A percentile compares a stretch with the other conserved stretches of the same genome.
Evolutionary conservation across 1,140 invertebrate species (phyloP).

Genomic region (Aphelinus atriplicis): DNA sequence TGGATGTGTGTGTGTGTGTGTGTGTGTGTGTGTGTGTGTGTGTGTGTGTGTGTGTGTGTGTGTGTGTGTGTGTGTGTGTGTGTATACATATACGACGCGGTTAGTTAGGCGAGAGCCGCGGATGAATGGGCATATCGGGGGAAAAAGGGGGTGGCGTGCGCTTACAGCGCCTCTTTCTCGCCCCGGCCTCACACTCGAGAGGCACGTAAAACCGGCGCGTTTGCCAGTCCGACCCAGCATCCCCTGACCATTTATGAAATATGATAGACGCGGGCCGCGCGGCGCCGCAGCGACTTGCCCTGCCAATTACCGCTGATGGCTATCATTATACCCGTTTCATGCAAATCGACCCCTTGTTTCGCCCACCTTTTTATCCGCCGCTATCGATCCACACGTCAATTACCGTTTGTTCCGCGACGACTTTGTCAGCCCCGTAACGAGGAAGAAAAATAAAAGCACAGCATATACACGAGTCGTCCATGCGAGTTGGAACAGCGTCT

Average conservation of each 20-base stretch:
- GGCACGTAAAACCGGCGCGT: constrained; percentile 54
- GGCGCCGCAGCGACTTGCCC: constrained; percentile 45
- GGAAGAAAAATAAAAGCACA: not conserved
- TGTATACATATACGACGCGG: constrained; percentile 14
- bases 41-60: too few species aligned
- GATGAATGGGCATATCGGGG: constrained; percentile 54
- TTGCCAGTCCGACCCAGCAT: constrained; percentile 53
- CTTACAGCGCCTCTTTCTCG: not conserved
- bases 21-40: too few species aligned
- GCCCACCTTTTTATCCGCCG: constrained; percentile 18
- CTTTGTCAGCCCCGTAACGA: not conserved
- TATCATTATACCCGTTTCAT: constrained; percentile 55
- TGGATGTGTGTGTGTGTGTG: too few species aligned
- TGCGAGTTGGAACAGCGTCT: too few species aligned
- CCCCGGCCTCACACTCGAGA: too few species aligned
- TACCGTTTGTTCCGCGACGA: constrained; percentile 48
- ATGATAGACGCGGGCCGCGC: constrained; percentile 55
- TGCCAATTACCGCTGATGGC: constrained; percentile 67
- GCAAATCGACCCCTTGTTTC: constrained; percentile 66
- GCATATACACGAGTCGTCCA: too few species aligned
- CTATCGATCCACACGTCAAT: constrained; percentile 63
- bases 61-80: too few species aligned
- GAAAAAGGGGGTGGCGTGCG: constrained; percentile 57
- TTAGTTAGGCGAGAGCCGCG: constrained; percentile 58
- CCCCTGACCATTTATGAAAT: constrained; percentile 59